Evolutionary conservation across 2,113 vertebrate species (phyloP), one percentile per base, ranked within the genome.

Genomic region (Oryzias javanicus): DNA sequence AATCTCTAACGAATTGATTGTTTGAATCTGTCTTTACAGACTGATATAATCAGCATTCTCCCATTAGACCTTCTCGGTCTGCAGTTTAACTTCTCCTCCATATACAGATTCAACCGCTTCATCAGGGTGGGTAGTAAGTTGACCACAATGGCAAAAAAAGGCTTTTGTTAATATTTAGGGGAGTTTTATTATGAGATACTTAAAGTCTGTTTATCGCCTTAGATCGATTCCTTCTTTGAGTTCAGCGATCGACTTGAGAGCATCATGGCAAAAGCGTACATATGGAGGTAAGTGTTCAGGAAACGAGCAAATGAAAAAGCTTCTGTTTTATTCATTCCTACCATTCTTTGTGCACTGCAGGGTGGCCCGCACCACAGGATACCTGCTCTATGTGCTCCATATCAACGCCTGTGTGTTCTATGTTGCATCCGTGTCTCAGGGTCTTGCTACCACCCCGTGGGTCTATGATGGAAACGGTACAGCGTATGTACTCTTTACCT

Each of bases 171-270:
- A 17, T 59, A 5, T 7, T 5, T 4, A 42, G 3, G 25, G 4
- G 6, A 14, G 3, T 22, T 22, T 25, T 25, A 49, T 20, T 3
- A 14, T 1, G 16, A 35, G 4, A 19, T 47, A 5, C 13, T 49
- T 5, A 45, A 15, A 4, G 14, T 14, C 8, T 40, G 12, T 49
- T 14, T 5, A 3, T 13, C 7, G 60, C 14, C 41, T 58, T n/a
- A 88, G 85, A 1, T 88, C 0, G 80, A 89, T 6, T 92, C 93
- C 1, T 98, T 98, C 89, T 95, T 95, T 79, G 94, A 97, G 68
- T 98, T 98, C 80, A 97, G 94, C 29, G 92, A 96, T 74, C 93
- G 89, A 19, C 89, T 97, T 13, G 96, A 98, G 80, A 92, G 91
- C 14, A 60, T 93, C 69, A 92, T 96, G 93, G 80, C 92, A 60